Base-by-base conservation (phyloP, 2,113 vertebrate genomes). In the Lipophrys pholis region DNA sequence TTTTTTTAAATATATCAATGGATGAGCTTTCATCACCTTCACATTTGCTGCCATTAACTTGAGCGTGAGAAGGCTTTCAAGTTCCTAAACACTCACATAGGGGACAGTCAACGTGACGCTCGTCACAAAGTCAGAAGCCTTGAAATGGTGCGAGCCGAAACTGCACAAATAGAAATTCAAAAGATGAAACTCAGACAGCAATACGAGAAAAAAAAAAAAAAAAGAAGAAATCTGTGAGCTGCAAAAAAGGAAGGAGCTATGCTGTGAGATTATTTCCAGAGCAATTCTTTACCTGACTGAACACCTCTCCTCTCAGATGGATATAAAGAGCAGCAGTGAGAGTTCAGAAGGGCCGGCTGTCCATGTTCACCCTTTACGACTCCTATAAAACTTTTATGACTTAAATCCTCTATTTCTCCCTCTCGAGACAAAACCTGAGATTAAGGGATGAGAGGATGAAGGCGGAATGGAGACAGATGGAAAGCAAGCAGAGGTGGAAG, bases 301-400 rank as follows among this genome's bases (percentile, higher is more conserved):
- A 51, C 60, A 21, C 21, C 15, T 61, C 72, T 59, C n/a, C 7
- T 59, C 65, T 70, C 52, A 50, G 30, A 62, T 61, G 62, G 60
- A 38, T 62, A 60, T 72, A 68, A 83, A 84, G 81, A 80, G 45
- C 46, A 35, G 48, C 48, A 64, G 58, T 41, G 79, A 69, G 72
- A 80, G 82, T 76, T 91, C 84, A 80, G 73, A 65, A 42, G 62
- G 71, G 66, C 62, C 8, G 67, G 53, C 60, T 62, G 51, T 75
- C 70, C 70, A 69, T 55, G 74, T 55, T 87, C 78, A 66, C 66
- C 81, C 77, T 82, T 83, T 83, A 87, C 38, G 11, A 72, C 75
- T 78, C 59, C 83, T 77, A 83, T 89, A 83, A 86, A 85, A 86
- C 57, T 72, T 86, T 87, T 83, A 87, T 78, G 79, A 74, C 77